These are phyloP conservation scores for Bombus confusus DNA, from an alignment of 1,140 invertebrate genomes.

Conservation along the genomic window DNA sequence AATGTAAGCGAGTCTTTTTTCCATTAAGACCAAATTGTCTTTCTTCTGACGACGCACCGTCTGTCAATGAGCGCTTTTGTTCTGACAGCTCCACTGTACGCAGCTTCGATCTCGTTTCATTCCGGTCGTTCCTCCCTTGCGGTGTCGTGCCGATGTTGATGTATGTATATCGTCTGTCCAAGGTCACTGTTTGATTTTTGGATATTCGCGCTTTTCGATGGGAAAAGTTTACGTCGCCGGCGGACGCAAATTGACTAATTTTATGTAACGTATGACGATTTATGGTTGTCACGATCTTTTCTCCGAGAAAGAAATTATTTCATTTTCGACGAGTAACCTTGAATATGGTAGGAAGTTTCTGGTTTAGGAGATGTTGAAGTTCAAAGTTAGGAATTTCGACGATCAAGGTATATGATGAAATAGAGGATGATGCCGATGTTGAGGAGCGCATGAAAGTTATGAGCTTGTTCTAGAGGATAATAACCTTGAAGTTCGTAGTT, in stretches of 20 bases:
- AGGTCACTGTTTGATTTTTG: background rate
- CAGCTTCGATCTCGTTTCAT: background rate
- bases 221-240: background rate
- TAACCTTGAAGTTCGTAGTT: too few species aligned
- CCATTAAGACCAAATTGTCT: constrained; percentile 39
- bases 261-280: too few species aligned
- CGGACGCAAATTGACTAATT: background rate
- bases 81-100: background rate
- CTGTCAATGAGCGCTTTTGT: constrained; percentile 35
- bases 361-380: too few species aligned
- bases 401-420: too few species aligned
- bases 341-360: too few species aligned
- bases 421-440: too few species aligned
- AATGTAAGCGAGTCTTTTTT: constrained; percentile 44
- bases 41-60: constrained; percentile 1
- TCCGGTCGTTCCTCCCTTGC: constrained; percentile 11
- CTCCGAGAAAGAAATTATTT: too few species aligned
- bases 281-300: too few species aligned
- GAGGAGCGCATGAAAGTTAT: too few species aligned
- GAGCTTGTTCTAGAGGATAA: too few species aligned
- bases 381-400: too few species aligned
- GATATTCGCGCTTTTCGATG: background rate
- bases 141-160: background rate
- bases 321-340: too few species aligned
- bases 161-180: background rate